Evolutionary conservation across 1,140 invertebrate genomes (phyloP), one percentile per base, ranked within the genome.

Genomic region (Pseudobourletiella spinata): DNA sequence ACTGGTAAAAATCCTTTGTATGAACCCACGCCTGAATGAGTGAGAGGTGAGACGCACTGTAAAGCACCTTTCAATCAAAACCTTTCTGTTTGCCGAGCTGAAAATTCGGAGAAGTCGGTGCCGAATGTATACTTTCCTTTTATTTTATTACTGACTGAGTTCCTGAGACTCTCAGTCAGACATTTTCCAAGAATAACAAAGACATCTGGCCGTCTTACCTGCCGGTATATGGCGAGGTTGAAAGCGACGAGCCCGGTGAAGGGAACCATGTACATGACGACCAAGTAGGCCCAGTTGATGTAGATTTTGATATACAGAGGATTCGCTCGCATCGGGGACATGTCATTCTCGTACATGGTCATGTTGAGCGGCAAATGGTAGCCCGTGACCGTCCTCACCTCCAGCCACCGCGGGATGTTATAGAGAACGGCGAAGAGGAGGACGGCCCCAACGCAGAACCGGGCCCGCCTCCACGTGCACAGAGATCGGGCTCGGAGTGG

Each of bases 231-330:
- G 72, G 88, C 85, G 44, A 83, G 81, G 76, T 98, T 98, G 63
- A 96, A 83, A 35, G 90, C 83, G 24, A 89, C 86, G 44, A 97
- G 77, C 48, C 85, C 82, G 24, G 83, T 79, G 72, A 96, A 90
- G 11, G 94, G 93, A 59, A 95, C 81, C 59, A 92, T 83, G 75
- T 95, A 95, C 81, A 94, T 91, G 62, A 95, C 84, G 51, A 95
- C 79, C 56, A 96, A 81, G 75, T 96, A 95, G 74, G 91, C 80
- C 87, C 90, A 95, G 70, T 91, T 86, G 64, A 94, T 91, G 73
- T 95, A 97, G 6, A 94, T 79, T 25, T 83, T 82, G 44, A 89
- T 85, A 76, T 95, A 97, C 1, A 82, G 75, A 6, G 76, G 72
- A 74, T 89, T 84, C 15, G 79, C 78, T 50, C 91, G 81, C 67